Percentiles rank a stretch among this genome's conserved stretches.
Conservation (phyloP, 1,140 invertebrate species). For the Heliothis subflexa region DNA sequence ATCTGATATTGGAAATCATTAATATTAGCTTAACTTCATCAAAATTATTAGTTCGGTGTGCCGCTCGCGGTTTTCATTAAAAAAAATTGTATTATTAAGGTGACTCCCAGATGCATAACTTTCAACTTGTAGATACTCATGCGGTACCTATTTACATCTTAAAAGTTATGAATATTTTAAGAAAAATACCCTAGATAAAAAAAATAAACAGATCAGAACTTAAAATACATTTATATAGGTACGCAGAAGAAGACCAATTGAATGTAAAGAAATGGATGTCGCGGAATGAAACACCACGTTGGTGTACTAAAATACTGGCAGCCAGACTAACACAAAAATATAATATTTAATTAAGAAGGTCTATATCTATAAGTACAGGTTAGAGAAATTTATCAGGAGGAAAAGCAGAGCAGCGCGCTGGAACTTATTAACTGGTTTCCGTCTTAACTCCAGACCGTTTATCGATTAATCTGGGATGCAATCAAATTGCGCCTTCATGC, state of each 20-base stretch:
- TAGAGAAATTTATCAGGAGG: constrained; percentile 4
- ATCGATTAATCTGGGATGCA: constrained; percentile 46
- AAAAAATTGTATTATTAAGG: too few relatives aligned
- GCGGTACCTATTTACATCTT: neutral
- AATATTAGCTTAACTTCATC: too few relatives aligned
- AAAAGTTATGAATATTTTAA: neutral
- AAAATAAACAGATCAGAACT: too few relatives aligned
- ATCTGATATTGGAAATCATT: neutral
- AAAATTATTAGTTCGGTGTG: too few relatives aligned
- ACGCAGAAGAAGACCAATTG: too few relatives aligned
- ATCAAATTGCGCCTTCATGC: constrained; percentile 29
- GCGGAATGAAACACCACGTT: neutral
- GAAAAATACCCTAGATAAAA: neutral
- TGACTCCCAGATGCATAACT: neutral
- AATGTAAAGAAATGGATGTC: too few relatives aligned
- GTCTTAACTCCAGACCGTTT: constrained; percentile 34
- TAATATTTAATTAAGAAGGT: neutral
- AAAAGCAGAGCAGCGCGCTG: constrained; percentile 7
- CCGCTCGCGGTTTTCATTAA: too few relatives aligned
- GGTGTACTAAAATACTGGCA: too few relatives aligned
- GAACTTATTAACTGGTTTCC: constrained; percentile 49
- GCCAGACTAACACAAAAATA: too few relatives aligned
- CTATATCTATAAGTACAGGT: neutral
- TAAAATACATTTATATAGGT: too few relatives aligned
- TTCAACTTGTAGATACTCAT: neutral